Evolutionary conservation across 2,797 vertebrate genomes (phyloP).

Genomic region (Siniperca obscura): DNA sequence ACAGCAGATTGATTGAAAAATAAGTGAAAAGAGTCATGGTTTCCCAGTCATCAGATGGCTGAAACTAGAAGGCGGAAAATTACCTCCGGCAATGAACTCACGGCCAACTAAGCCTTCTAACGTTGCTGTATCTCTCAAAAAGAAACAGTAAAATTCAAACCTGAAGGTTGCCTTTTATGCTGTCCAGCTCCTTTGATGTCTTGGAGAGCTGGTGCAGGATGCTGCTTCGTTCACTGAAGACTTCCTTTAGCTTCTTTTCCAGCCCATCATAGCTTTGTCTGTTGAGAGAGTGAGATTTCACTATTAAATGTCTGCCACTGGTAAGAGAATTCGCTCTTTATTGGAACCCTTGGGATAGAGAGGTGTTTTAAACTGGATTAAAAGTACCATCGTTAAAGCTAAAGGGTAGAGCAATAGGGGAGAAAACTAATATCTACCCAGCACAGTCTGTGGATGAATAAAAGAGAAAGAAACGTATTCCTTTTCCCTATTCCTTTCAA

Average conservation of each 20-base stretch:
- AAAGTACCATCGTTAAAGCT: conserved; percentile 58
- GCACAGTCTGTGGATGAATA: conserved; percentile 46
- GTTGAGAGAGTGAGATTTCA: conserved; percentile 69
- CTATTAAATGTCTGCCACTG: conserved; percentile 48
- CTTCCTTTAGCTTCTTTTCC: conserved; percentile 95
- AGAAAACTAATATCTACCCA: conserved; percentile 63
- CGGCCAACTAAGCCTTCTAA: conserved; percentile 22
- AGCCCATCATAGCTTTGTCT: conserved; percentile 95
- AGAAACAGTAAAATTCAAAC: conserved; percentile 79
- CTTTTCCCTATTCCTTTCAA: conserved; percentile 48
- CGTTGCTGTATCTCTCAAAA: conserved; percentile 43
- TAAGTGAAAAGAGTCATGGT: conserved; percentile 14
- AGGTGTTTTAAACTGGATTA: conserved; percentile 66
- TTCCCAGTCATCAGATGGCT: conserved; percentile 1
- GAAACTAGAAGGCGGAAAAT: conserved; percentile 31
- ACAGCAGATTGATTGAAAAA: conserved; percentile 40
- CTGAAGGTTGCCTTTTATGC: conserved; percentile 96
- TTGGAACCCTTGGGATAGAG: conserved; percentile 52
- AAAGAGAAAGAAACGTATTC: conserved; percentile 3
- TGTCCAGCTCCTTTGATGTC: conserved; percentile 94
- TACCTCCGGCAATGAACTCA: conserved; percentile 16
- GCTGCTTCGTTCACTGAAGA: conserved; percentile 94
- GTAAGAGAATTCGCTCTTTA: conserved; percentile 61
- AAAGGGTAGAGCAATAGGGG: conserved; percentile 51
- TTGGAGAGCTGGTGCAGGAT: conserved; percentile 95